Evolutionary conservation across 1,140 invertebrate genomes (phyloP), one percentile per base, ranked within the genome.

Genomic region (Drosophila watanabei): DNA sequence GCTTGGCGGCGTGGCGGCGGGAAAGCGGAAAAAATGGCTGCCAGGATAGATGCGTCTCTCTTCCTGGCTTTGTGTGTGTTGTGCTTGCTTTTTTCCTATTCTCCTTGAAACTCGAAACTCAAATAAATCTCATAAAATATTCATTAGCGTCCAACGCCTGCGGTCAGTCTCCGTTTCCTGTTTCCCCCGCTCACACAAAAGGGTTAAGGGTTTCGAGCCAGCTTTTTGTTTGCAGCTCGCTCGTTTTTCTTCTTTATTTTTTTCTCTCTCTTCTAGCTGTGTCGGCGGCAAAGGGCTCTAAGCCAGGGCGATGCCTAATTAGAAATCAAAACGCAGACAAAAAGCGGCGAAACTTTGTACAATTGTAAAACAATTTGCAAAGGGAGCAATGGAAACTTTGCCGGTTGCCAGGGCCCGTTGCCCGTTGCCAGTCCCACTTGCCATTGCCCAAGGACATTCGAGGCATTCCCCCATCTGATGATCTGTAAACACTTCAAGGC

Each of bases 51-150:
- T 66, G 68, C 69, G 73, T 61, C 51, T 81, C 75, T 76, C 48
- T 64, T 33, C 32, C 51, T 7, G 54, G 10, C 52, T 59, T 71
- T 73, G 69, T 52, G 51, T 70, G 66, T 51, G 60, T 63, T 66
- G 62, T 70, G 64, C 54, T 54, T 16, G 64, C 33, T 46, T 64
- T 71, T 43, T 43, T 73, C 39, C 51, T 46, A 52, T 63, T 63
- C 65, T 79, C 63, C 82, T 84, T 70, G 81, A 84, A 85, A 85
- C 82, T 82, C 68, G 75, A 82, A 89, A 89, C 86, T 89, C 85
- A 90, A 89, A 89, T 89, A 89, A 89, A 89, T 89, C 85, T 89
- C 85, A 89, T 89, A 90, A 89, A 89, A 89, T 89, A 89, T 89
- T 89, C 85, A 89, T 89, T 89, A 89, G 85, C 85, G 86, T 70